phyloP scores from a whole-genome alignment of 2,797 vertebrate genomes.

The Sebastes minor region DNA sequence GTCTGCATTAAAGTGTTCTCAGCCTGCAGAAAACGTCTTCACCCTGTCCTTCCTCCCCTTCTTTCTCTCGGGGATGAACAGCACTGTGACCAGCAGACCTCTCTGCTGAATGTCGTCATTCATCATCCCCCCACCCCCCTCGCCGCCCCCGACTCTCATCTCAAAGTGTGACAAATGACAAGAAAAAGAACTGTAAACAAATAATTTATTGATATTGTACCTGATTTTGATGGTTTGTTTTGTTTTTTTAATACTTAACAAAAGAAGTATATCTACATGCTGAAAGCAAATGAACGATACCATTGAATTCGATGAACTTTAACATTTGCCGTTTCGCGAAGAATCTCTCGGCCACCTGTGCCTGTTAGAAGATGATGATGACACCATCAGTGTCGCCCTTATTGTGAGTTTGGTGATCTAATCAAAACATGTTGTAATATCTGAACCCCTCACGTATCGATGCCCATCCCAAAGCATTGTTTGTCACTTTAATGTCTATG shows the following conservation, averaged over 20 bases:
- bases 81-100: slow-evolving; percentile 73
- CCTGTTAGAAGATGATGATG: slow-evolving; percentile 45
- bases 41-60: slow-evolving; percentile 21
- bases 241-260: slow-evolving; percentile 51
- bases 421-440: slow-evolving; percentile 33
- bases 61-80: slow-evolving; percentile 60
- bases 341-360: slow-evolving; percentile 61
- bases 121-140: slow-evolving; percentile 22
- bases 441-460: not conserved
- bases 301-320: slow-evolving; percentile 30
- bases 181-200: slow-evolving; percentile 52
- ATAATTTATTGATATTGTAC: slow-evolving; percentile 77
- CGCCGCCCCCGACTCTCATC: slow-evolving; percentile 24
- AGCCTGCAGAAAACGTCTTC: slow-evolving; percentile 13
- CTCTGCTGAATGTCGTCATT: slow-evolving; percentile 62
- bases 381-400: slow-evolving; percentile 13
- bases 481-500: slow-evolving; percentile 23
- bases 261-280: slow-evolving; percentile 43
- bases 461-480: slow-evolving; percentile 19
- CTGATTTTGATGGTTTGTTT: slow-evolving; percentile 42
- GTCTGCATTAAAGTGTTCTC: slow-evolving; percentile 35
- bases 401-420: slow-evolving; percentile 39
- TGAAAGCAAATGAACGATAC: slow-evolving; percentile 26
- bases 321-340: slow-evolving; percentile 24
- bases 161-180: slow-evolving; percentile 26